Evolutionary conservation across 2,113 vertebrate genomes (phyloP).

Genomic region (Poeciliopsis retropinna): DNA sequence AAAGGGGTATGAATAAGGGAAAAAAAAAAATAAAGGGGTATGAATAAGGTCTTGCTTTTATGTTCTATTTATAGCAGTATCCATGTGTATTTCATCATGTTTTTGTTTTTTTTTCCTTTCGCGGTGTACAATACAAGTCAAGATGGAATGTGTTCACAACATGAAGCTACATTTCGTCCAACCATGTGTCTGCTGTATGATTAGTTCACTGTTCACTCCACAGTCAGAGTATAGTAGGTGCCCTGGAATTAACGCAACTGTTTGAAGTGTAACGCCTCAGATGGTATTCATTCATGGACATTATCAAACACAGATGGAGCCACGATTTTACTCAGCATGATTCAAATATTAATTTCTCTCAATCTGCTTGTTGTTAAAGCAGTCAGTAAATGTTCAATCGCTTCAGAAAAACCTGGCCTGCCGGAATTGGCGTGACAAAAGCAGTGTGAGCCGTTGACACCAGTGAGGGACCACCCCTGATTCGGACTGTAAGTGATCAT

Average conservation of each 20-base stretch:
- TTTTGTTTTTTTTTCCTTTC: neutral
- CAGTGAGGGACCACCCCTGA: constrained; percentile 71
- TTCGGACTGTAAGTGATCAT: constrained; percentile 67
- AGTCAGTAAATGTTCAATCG: constrained; percentile 62
- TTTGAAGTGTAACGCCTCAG: constrained; percentile 74
- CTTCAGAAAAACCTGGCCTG: constrained; percentile 63
- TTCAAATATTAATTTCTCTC: constrained; percentile 71
- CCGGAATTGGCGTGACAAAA: constrained; percentile 61
- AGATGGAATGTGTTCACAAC: constrained; percentile 12
- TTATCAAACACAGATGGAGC: constrained; percentile 73
- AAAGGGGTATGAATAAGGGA: neutral
- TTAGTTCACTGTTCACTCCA: constrained; percentile 31
- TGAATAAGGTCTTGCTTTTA: neutral
- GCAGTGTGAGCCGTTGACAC: constrained; percentile 68
- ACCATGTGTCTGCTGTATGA: constrained; percentile 37
- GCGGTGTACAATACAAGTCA: neutral
- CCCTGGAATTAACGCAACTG: constrained; percentile 59
- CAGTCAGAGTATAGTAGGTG: constrained; percentile 51
- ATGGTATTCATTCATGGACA: constrained; percentile 62
- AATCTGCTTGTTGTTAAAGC: constrained; percentile 74
- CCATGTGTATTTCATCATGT: neutral
- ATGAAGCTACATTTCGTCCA: constrained; percentile 48
- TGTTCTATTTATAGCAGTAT: constrained; percentile 29
- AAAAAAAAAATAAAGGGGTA: neutral
- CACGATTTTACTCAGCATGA: constrained; percentile 70